Conservation (phyloP, 2,797 vertebrate genomes). For the Benthosema pterotum region DNA sequence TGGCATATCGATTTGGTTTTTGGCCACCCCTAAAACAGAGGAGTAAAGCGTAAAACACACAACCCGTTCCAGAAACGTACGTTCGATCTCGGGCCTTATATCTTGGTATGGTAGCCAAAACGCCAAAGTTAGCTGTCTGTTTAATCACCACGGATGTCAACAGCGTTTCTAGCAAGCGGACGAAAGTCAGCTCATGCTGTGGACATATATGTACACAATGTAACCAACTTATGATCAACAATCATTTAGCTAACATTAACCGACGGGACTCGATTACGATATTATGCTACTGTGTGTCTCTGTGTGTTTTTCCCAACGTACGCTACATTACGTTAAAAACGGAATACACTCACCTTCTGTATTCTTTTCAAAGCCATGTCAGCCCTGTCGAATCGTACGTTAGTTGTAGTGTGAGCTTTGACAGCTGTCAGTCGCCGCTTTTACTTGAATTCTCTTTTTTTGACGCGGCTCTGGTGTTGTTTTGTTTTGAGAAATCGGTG, state of each 20-base stretch:
- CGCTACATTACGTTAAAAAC: conserved; percentile 23
- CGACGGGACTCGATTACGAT: background rate
- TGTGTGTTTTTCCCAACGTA: conserved; percentile 14
- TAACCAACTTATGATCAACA: background rate
- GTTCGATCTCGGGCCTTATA: conserved; percentile 5
- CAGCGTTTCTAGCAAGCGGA: too few species aligned
- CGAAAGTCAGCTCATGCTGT: background rate
- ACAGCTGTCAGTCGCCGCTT: conserved; percentile 51
- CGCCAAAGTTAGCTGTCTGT: background rate
- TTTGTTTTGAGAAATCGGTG: conserved; percentile 68
- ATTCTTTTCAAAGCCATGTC: conserved; percentile 81
- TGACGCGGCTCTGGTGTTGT: conserved; percentile 39
- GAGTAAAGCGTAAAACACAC: too few species aligned
- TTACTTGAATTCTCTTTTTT: conserved; percentile 51
- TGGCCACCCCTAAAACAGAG: too few species aligned
- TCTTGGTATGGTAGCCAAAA: background rate
- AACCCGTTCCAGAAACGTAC: conserved; percentile 7
- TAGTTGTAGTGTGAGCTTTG: conserved; percentile 20
- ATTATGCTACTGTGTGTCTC: conserved; percentile 33
- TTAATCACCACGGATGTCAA: background rate
- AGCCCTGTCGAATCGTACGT: background rate
- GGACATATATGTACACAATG: background rate
- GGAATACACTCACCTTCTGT: conserved; percentile 68
- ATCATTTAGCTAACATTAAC: background rate
- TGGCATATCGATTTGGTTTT: too few species aligned